Base-by-base conservation (phyloP, 2,888 invertebrate genomes). In the Vandiemenella viatica region DNA sequence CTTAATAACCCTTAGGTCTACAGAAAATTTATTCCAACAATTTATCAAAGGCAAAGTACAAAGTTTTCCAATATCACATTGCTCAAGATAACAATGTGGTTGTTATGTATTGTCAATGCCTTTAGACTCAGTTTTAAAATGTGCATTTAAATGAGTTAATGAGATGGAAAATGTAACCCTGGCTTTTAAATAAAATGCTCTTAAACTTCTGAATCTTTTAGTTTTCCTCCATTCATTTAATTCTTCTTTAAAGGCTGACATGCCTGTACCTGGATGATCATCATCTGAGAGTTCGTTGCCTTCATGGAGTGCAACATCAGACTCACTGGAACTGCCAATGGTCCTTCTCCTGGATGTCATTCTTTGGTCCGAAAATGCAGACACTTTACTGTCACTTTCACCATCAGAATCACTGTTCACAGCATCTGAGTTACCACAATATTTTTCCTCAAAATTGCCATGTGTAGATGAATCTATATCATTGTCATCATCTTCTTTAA, bases 261-360 rank as follows among this genome's bases (percentile, higher is more conserved):
- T 19, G 18, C n/a, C 21, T 67, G 65, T 74, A 76, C 76, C 76
- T 73, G 75, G 73, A 66, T 50, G 50, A 16, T 75, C 75, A 59
- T 75, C 75, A 61, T 66, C 62, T 61, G 76, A 76, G 53, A 75
- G 67, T 59, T 77, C 76, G 42, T 74, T 74, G 49, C 77, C 77
- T 64, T 77, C 77, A 62, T 77, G 77, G 52, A 77, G 67, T 51
- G 77, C 77, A 50, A 77, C 69, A 61, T 78, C 77, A 26, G 76
- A 76, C 48, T 76, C 77, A 60, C 77, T 77, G 52, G 76, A 77
- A 59, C 76, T 76, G 56, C 76, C 76, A 50, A 75, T 62, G 32
- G 74, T 73, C 60, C 72, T 66, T 58, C 65, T 61, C 57, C 65
- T 66, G 58, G 55, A 63, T 16, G 45, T 20, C 52, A 21, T 50